These are phyloP conservation scores for Heteropelma amictum DNA, from an alignment of 2,888 invertebrate genomes.

Conservation along the genomic window DNA sequence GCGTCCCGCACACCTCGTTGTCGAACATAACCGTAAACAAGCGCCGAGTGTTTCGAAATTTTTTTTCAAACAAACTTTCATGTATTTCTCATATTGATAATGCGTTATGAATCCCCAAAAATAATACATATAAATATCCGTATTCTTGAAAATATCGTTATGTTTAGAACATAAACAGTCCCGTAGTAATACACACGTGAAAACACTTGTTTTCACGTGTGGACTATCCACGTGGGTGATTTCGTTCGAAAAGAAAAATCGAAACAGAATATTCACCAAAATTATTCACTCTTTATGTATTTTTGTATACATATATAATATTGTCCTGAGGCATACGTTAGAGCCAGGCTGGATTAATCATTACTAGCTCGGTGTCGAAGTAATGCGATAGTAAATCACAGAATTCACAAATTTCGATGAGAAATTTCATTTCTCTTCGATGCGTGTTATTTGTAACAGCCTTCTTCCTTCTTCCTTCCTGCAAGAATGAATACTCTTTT, in stretches of 20 bases:
- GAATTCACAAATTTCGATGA: constrained; percentile 44
- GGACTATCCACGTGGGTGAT: constrained; percentile 37
- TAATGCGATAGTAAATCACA: constrained; percentile 68
- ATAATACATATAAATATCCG: no score
- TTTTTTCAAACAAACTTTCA: not conserved
- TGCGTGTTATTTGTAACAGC: constrained; percentile 44
- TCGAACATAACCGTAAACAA: constrained; percentile 50
- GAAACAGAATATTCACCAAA: not conserved
- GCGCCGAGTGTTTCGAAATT: not conserved
- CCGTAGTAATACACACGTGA: no score
- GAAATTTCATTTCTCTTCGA: constrained; percentile 39
- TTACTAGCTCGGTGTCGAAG: constrained; percentile 72
- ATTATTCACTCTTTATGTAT: no score
- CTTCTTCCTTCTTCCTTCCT: no score
- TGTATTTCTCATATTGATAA: not conserved
- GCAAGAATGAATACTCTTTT: no score
- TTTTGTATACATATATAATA: not conserved
- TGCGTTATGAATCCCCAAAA: no score
- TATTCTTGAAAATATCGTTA: no score
- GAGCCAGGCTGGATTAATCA: constrained; percentile 68
- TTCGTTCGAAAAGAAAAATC: not conserved
- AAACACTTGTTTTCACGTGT: constrained; percentile 10
- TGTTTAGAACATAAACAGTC: no score
- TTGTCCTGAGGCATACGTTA: constrained; percentile 69
- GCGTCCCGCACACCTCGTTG: constrained; percentile 47